Conservation (phyloP, 2,797 vertebrate genomes). For the Ibycter americanus region DNA sequence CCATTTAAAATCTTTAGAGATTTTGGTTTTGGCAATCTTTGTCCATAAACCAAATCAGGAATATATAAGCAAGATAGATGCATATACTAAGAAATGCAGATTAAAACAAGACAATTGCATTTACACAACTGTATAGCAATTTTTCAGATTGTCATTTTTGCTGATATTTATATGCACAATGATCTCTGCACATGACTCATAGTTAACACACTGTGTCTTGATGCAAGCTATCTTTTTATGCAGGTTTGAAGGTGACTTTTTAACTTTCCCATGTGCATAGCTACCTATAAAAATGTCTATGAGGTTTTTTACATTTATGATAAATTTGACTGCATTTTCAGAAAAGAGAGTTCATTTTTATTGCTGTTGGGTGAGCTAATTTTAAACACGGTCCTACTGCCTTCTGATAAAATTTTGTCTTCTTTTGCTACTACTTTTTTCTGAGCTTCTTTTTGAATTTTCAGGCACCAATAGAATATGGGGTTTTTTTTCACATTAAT, state of each 20-base stretch:
- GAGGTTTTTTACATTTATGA: background rate
- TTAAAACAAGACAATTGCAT: background rate
- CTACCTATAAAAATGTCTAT: background rate
- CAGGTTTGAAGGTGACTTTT: conserved; percentile 3
- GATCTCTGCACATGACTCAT: background rate
- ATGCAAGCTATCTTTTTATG: background rate
- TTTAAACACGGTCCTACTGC: background rate
- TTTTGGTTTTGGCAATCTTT: background rate
- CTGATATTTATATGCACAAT: background rate
- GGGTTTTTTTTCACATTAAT: background rate
- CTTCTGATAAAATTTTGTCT: background rate
- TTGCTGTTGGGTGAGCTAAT: background rate
- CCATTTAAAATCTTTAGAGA: background rate
- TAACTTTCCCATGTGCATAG: background rate
- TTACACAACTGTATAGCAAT: background rate
- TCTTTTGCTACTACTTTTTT: background rate
- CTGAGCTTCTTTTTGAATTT: background rate
- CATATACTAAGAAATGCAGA: background rate
- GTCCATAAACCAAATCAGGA: background rate
- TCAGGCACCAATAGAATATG: background rate
- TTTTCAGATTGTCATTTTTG: background rate
- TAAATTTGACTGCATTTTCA: background rate
- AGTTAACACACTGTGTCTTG: background rate
- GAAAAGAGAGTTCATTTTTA: background rate
- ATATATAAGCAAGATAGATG: background rate